These are phyloP conservation scores for Galeruca laticollis DNA, from an alignment of 2,888 invertebrate genomes.

Conservation along the genomic window DNA sequence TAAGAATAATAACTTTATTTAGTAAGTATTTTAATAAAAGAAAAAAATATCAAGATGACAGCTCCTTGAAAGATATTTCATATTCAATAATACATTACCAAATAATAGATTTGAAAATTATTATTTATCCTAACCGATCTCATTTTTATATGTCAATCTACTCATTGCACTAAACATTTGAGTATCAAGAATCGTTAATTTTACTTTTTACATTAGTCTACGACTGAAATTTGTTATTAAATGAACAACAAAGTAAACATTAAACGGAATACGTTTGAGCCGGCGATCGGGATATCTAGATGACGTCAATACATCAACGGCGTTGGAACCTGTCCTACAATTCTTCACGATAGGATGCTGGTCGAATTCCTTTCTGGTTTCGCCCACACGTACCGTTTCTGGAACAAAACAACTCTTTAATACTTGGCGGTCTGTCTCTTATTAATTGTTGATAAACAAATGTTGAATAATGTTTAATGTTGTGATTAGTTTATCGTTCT, in stretches of 20 bases:
- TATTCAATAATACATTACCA: too few species aligned
- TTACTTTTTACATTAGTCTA: too few species aligned
- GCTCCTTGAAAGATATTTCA: too few species aligned
- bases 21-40: too few species aligned
- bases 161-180: too few species aligned
- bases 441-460: conserved; percentile 14
- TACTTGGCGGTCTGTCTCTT: conserved; percentile 12
- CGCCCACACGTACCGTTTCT: conserved; percentile 51
- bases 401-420: conserved; percentile 55
- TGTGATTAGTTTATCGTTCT: background rate
- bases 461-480: background rate
- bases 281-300: conserved; percentile 32
- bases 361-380: conserved; percentile 33
- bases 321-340: conserved; percentile 7
- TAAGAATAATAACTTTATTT: too few species aligned
- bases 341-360: conserved; percentile 38
- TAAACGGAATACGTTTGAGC: conserved; percentile 26
- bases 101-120: too few species aligned
- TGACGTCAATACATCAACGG: conserved; percentile 24
- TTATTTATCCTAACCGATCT: too few species aligned
- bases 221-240: too few species aligned
- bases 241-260: conserved; percentile 17
- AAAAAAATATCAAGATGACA: too few species aligned
- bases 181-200: too few species aligned
- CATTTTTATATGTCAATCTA: too few species aligned